Evolutionary conservation across 2,113 vertebrate genomes (phyloP).

Genomic region (Psephotus haematonotus): DNA sequence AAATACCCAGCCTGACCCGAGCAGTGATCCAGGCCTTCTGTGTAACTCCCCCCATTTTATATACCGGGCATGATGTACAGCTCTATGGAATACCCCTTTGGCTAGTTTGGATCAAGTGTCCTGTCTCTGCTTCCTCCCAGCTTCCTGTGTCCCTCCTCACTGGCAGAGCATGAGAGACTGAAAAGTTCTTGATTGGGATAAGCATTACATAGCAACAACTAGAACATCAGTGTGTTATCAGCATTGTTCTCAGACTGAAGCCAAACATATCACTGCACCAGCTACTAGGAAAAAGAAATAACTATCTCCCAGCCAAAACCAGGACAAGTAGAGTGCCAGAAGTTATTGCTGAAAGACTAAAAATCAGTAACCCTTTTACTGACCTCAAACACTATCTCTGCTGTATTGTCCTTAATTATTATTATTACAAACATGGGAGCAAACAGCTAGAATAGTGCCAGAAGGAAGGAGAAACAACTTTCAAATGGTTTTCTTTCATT

Average conservation of each 20-base stretch:
- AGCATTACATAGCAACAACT: background rate
- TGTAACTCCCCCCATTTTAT: background rate
- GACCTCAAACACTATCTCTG: background rate
- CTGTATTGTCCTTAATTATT: background rate
- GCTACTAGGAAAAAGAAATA: background rate
- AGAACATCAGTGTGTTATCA: background rate
- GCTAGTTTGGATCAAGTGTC: background rate
- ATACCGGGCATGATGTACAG: background rate
- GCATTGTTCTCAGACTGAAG: background rate
- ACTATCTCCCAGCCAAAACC: background rate
- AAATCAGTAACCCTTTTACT: background rate
- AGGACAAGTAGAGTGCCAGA: background rate
- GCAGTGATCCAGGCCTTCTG: background rate
- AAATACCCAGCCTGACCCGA: background rate
- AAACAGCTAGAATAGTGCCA: background rate
- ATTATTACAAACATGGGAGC: background rate
- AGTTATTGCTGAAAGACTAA: background rate
- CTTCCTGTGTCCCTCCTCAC: background rate
- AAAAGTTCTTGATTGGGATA: background rate
- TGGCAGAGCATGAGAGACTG: background rate
- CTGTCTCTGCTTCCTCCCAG: background rate
- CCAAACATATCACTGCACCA: background rate
- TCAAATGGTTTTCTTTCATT: background rate
- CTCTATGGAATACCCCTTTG: background rate
- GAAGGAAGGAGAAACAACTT: background rate